phyloP scores from a whole-genome alignment of 2,888 invertebrate genomes.

The Xestia rhomboidea region DNA sequence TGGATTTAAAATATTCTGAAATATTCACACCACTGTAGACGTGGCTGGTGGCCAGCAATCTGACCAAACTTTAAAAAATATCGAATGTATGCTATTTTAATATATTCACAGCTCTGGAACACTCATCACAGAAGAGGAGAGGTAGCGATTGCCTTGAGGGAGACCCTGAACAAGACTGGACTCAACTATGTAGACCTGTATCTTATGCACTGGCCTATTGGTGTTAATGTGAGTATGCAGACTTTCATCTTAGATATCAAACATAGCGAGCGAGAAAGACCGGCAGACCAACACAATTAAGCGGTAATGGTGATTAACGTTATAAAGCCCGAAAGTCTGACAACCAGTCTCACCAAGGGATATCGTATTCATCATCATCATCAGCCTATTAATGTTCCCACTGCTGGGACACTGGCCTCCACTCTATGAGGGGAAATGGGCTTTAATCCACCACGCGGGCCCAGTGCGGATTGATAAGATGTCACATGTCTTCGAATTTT shows the following conservation, averaged over 20 bases:
- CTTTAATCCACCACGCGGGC: too few relatives aligned
- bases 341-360: too few relatives aligned
- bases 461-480: too few relatives aligned
- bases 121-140: slow-evolving; percentile 91
- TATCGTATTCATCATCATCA: too few relatives aligned
- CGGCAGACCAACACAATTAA: neutral
- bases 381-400: too few relatives aligned
- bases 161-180: slow-evolving; percentile 92
- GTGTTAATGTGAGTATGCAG: slow-evolving; percentile 88
- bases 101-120: slow-evolving; percentile 84
- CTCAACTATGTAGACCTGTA: slow-evolving; percentile 94
- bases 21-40: too few relatives aligned
- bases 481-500: too few relatives aligned
- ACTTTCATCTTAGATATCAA: neutral
- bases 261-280: neutral
- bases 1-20: too few relatives aligned
- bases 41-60: neutral
- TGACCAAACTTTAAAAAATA: neutral
- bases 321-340: too few relatives aligned
- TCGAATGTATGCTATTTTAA: neutral
- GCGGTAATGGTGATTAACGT: too few relatives aligned
- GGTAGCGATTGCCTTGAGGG: slow-evolving; percentile 91
- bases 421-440: too few relatives aligned
- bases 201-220: slow-evolving; percentile 96
- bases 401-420: too few relatives aligned